These are phyloP conservation scores for Euzophera pinguis DNA, from an alignment of 2,888 invertebrate genomes.

Conservation along the genomic window DNA sequence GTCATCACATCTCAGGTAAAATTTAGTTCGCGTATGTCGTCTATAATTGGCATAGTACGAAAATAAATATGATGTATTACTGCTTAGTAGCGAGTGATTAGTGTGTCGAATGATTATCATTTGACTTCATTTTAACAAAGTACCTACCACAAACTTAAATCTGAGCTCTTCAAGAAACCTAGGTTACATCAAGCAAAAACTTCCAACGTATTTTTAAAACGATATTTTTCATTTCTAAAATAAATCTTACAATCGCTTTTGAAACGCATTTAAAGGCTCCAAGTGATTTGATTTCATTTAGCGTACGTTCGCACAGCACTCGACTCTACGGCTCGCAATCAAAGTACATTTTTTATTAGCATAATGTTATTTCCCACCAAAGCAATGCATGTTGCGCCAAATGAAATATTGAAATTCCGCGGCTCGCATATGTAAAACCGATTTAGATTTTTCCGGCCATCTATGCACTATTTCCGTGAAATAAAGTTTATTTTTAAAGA, in stretches of 20 bases:
- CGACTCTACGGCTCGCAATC: slow-evolving; percentile 17
- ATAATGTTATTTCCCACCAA: slow-evolving; percentile 26
- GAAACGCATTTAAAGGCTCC: slow-evolving; percentile 22
- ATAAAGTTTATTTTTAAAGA: slow-evolving; percentile 27
- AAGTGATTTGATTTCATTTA: slow-evolving; percentile 28
- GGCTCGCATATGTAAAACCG: slow-evolving; percentile 32
- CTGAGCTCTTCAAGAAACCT: not conserved
- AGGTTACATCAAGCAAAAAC: not conserved
- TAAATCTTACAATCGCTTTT: slow-evolving; percentile 23
- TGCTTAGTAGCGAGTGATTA: no score
- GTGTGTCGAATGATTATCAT: no score
- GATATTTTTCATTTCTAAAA: slow-evolving; percentile 17
- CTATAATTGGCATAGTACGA: no score
- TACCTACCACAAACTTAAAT: not conserved
- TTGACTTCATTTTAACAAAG: not conserved
- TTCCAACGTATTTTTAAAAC: slow-evolving; percentile 14
- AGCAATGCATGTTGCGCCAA: slow-evolving; percentile 41
- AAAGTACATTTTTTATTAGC: slow-evolving; percentile 23
- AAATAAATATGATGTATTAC: no score
- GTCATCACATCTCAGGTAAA: no score
- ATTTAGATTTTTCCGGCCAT: slow-evolving; percentile 17
- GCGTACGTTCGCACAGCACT: slow-evolving; percentile 13
- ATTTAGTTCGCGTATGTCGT: no score
- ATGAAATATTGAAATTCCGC: slow-evolving; percentile 57
- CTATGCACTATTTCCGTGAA: slow-evolving; percentile 10